Conservation (phyloP, 2,113 vertebrate species). For the Himantopus leucocephalus region DNA sequence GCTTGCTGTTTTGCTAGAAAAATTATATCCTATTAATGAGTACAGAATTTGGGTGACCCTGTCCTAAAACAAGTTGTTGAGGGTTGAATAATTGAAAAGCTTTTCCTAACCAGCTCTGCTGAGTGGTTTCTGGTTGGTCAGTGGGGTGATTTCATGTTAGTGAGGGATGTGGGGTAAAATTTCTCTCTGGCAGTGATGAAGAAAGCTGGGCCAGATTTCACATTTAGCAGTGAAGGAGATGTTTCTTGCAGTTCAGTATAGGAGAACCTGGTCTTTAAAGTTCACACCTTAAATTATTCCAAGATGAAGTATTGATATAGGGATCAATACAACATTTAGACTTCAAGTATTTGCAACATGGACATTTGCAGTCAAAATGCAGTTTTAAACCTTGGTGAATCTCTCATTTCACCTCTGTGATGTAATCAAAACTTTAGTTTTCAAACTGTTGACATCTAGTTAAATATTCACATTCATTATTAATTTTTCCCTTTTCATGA, state of each 20-base stretch:
- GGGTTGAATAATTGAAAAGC: not conserved
- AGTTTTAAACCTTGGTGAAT: not conserved
- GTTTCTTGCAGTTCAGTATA: not conserved
- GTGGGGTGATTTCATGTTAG: not conserved
- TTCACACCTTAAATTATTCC: not conserved
- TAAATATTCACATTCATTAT: not conserved
- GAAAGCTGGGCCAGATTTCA: not conserved
- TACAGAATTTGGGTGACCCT: not conserved
- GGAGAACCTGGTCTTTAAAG: not conserved
- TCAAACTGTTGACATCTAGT: not conserved
- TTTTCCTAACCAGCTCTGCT: not conserved
- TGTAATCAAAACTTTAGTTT: not conserved
- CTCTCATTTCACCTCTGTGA: not conserved
- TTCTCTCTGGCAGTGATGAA: not conserved
- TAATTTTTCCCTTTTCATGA: not conserved
- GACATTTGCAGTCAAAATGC: not conserved
- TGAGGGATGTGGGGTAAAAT: not conserved
- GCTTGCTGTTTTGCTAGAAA: not conserved
- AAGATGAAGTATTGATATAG: not conserved
- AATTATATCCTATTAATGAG: not conserved
- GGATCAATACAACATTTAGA: not conserved
- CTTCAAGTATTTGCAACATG: not conserved
- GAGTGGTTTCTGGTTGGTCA: not conserved
- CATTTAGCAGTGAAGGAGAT: not conserved
- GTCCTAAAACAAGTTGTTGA: not conserved